Evolutionary conservation across 2,797 vertebrate genomes (phyloP).

Genomic region (Austrolebias charrua): DNA sequence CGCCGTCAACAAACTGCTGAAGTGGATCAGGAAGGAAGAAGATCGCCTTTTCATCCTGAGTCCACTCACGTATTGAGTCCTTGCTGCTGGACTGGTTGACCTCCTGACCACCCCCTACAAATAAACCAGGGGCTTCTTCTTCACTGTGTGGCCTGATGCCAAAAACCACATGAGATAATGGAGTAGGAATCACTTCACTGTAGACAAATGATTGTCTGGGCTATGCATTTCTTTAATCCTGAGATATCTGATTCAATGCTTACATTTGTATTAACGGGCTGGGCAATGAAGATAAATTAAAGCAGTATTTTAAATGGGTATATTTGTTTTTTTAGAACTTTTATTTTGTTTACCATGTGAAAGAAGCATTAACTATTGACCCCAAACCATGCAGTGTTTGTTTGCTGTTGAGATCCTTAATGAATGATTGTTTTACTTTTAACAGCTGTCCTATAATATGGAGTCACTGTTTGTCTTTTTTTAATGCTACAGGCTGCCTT

Average conservation of each 20-base stretch:
- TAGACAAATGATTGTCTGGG: slow-evolving; percentile 9
- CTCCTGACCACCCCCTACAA: not conserved
- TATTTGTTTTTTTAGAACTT: slow-evolving; percentile 41
- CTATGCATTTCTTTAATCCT: slow-evolving; percentile 14
- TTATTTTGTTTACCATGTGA: slow-evolving; percentile 18
- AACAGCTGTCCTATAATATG: slow-evolving; percentile 9
- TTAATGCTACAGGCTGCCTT: slow-evolving; percentile 15
- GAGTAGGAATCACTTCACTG: slow-evolving; percentile 4
- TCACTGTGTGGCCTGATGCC: slow-evolving; percentile 7
- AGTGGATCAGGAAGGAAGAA: slow-evolving; percentile 98
- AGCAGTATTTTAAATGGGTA: slow-evolving; percentile 45
- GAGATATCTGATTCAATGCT: slow-evolving; percentile 13
- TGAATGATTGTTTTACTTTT: slow-evolving; percentile 34
- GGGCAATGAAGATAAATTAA: slow-evolving; percentile 8
- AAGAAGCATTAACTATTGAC: not conserved
- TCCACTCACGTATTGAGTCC: slow-evolving; percentile 90
- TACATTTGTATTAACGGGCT: slow-evolving; percentile 5
- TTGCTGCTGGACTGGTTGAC: not conserved
- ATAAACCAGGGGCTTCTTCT: not conserved
- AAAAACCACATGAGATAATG: slow-evolving; percentile 9
- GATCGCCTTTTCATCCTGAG: slow-evolving; percentile 96
- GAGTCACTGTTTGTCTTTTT: slow-evolving; percentile 21
- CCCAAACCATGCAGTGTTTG: slow-evolving; percentile 1
- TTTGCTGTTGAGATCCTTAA: slow-evolving; percentile 21
- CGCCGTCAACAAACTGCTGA: slow-evolving; percentile 92